Base-by-base conservation (phyloP, 2,113 vertebrate species). In the Macaca mulatta region DNA sequence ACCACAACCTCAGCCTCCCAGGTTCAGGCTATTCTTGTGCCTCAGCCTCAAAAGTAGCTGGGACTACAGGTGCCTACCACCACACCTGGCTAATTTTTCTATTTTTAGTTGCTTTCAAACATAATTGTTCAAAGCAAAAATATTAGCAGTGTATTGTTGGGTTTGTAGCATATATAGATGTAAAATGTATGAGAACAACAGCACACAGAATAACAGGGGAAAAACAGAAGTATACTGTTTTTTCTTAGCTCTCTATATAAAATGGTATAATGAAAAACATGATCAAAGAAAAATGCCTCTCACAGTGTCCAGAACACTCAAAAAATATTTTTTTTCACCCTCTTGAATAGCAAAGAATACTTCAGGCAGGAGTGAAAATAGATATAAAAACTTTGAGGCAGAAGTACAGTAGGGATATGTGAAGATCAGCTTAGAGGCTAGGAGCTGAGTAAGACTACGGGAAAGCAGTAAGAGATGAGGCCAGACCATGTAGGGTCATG, bases 81-180 rank as follows among this genome's bases (percentile, higher is more conserved):
- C 61, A 64, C 61, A 64, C 11, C 12, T 30, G 25, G 61, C 61
- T 64, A 64, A 43, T 64, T 83, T 35, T 61, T 74, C 3, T 32
- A 45, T 92, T 43, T 79, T 78, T 14, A 77, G 57, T 59, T 83
- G 78, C 40, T 96, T 23, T 52, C 72, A 57, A 75, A 93, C 12
- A 27, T 79, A 80, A 85, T 6, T 77, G 38, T 72, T 77, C 69
- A 93, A 75, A 89, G 38, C 61, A 91, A 93, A 97, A 84, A 72
- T 45, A 81, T 59, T 74, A 69, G n/a, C 5, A 50, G 14, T 30
- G 8, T 45, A 48, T 9, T 35, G 13, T 2, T 90, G 74, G 11
- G 8, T 59, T 61, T 87, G 70, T 64, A 27, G 48, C 8, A 95
- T 6, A 90, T 3, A 72, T 6, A 82, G 48, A 81, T 70, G 52